Conservation (phyloP, 2,797 vertebrate species). For the Lutjanus argentimaculatus region DNA sequence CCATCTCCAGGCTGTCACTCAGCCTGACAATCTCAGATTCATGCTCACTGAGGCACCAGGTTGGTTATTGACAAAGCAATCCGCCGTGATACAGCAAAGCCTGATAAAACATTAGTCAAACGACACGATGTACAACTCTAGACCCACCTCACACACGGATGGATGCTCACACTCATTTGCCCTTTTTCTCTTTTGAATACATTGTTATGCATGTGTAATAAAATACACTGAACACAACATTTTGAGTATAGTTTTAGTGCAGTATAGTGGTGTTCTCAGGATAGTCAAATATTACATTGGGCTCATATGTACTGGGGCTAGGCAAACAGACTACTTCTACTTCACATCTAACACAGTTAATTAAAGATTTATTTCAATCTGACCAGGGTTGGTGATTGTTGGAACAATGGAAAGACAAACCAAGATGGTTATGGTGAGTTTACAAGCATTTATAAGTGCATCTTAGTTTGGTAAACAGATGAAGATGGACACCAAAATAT, state of each 20-base stretch:
- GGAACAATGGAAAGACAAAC: no score
- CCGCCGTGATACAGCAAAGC: conserved; percentile 91
- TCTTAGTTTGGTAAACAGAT: no score
- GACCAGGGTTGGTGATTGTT: no score
- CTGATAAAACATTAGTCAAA: conserved; percentile 92
- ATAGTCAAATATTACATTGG: neutral
- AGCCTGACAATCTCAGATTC: conserved; percentile 93
- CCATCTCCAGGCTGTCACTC: conserved; percentile 97
- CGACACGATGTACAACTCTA: conserved; percentile 77
- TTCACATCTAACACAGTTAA: no score
- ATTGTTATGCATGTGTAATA: neutral
- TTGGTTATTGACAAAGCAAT: conserved; percentile 99
- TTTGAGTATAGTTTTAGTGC: neutral
- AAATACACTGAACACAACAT: neutral
- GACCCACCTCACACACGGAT: conserved; percentile 27
- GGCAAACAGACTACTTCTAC: no score
- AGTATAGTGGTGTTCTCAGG: neutral
- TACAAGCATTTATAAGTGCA: no score
- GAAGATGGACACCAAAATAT: no score
- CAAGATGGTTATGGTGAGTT: no score
- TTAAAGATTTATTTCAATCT: no score
- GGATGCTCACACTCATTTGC: neutral
- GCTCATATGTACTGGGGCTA: no score
- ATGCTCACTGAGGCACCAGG: conserved; percentile 87
- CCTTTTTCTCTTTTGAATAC: conserved; percentile 10